Base-by-base conservation (phyloP, 2,113 vertebrate species). In the Corythornis madagascariensis region DNA sequence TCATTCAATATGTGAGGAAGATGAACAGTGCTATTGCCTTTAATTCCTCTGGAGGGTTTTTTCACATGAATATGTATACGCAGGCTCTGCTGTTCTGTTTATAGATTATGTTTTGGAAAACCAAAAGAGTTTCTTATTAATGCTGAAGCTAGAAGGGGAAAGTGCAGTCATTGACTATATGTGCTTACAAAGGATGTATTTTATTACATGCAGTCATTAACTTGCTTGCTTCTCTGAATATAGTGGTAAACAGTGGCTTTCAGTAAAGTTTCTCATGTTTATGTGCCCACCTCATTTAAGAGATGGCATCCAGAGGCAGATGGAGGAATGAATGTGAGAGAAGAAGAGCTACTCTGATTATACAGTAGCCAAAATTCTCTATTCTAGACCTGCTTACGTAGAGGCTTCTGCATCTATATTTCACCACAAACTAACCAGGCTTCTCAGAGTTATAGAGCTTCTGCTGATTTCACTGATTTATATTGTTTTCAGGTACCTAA, bases 31-130 rank as follows among this genome's bases (percentile, higher is more conserved):
- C 74, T 69, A 47, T 66, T 79, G 74, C 87, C 67, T 92, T 86
- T 92, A 87, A 95, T 94, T 93, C 89, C 81, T 73, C 87, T 82
- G 48, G 84, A 93, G 81, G 48, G 20, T 56, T 95, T 90, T 65
- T 73, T 65, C 45, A 56, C 60, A 86, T 94, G 75, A 91, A 83
- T 91, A 94, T 85, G 78, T 87, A 95, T 89, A 53, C 31, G 29
- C 67, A 86, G 87, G 52, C 75, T 69, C 71, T 80, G 85, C 86
- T 89, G 70, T 85, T 91, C 86, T 2, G 8, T 87, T 91, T 89
- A 76, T 66, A 89, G 87, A 93, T 93, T 77, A 83, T 64, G 60
- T 91, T 92, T 38, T 56, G 33, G 73, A 89, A 89, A 87, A 87
- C 31, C 24, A 15, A 38, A 78, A 55, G 74, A 78, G 43, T 70